Evolutionary conservation across 2,797 vertebrate species (phyloP).

Genomic region (Leptodactylus fallax): DNA sequence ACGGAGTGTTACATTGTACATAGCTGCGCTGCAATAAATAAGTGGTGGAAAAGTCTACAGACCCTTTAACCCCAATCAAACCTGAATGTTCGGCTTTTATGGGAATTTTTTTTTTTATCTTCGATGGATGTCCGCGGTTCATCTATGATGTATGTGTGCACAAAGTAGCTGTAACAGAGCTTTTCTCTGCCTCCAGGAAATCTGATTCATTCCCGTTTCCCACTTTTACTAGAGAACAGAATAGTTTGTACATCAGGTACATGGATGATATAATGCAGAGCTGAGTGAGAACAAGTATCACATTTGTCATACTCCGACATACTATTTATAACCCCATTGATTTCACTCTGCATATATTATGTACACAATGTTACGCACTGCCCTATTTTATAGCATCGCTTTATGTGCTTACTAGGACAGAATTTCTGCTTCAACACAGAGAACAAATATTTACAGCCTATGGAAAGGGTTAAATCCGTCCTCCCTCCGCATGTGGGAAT

Average conservation of each 20-base stretch:
- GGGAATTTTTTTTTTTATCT: too few species aligned
- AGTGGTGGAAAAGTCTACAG: too few species aligned
- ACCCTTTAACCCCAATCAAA: background rate
- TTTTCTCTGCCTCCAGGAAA: background rate
- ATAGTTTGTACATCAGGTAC: conserved; percentile 4
- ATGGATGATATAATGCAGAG: background rate
- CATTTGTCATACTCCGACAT: conserved; percentile 6
- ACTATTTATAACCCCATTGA: conserved; percentile 33
- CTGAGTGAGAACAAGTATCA: background rate
- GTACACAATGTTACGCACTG: conserved; percentile 1
- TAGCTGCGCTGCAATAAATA: too few species aligned
- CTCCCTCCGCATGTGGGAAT: background rate
- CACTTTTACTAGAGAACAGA: conserved; percentile 11
- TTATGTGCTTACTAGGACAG: background rate
- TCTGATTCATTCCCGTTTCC: background rate
- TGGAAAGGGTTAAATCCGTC: background rate
- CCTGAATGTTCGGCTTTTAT: background rate
- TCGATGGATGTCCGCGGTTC: background rate
- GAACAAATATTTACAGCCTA: background rate
- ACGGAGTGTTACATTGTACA: too few species aligned
- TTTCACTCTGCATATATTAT: conserved; percentile 22
- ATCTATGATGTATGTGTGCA: background rate
- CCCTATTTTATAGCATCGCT: background rate
- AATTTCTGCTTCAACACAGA: background rate
- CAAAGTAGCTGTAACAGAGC: background rate